Conservation (phyloP, 2,797 vertebrate species). For the Neoniphon sammara region DNA sequence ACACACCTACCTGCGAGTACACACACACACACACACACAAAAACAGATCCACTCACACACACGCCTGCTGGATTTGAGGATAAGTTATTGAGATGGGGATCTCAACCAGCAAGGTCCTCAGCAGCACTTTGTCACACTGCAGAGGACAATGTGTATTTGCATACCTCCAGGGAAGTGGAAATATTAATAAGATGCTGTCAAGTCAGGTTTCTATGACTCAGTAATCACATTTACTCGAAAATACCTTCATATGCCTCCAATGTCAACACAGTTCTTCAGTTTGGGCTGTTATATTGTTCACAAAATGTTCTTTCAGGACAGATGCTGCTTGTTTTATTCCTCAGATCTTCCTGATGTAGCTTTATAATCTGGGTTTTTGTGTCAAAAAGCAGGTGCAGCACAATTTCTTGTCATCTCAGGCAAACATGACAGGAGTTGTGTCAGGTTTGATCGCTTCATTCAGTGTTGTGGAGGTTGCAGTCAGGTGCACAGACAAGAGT, state of each 20-base stretch:
- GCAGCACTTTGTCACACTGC: constrained; percentile 63
- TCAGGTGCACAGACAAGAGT: background rate
- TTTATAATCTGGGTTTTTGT: too few species aligned
- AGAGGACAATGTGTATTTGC: constrained; percentile 73
- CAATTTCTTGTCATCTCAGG: background rate
- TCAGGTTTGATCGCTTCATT: background rate
- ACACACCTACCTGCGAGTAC: background rate
- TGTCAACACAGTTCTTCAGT: constrained; percentile 16
- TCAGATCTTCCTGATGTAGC: background rate
- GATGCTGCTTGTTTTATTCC: background rate
- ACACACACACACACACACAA: background rate
- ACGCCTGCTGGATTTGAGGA: constrained; percentile 42
- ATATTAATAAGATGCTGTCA: constrained; percentile 75
- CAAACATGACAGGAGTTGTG: constrained; percentile 11
- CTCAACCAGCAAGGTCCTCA: constrained; percentile 58
- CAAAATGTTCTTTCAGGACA: background rate
- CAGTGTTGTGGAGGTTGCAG: background rate
- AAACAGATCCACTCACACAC: background rate
- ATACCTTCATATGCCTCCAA: constrained; percentile 40
- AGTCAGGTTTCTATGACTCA: constrained; percentile 64
- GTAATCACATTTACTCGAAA: constrained; percentile 65
- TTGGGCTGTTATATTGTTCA: background rate
- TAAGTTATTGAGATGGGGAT: constrained; percentile 64
- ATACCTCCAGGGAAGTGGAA: constrained; percentile 68
- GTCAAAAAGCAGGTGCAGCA: background rate